Evolutionary conservation across 2,113 vertebrate species (phyloP), one percentile per base, ranked within the genome.

Genomic region (Lates calcarifer): DNA sequence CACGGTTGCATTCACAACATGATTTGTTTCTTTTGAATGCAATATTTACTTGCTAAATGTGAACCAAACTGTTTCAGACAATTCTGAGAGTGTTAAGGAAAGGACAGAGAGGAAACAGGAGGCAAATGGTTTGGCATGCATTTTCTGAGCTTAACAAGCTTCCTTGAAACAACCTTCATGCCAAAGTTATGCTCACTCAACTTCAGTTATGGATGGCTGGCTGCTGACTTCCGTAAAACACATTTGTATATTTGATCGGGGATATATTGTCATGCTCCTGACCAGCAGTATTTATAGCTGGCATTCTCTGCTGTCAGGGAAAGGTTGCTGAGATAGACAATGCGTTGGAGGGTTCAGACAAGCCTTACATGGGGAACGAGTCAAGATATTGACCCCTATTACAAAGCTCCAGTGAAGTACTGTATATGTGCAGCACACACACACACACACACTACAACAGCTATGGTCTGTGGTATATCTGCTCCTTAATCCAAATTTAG

Each of bases 231-330:
- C 87, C 83, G 87, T 88, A 85, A 90, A 93, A 86, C 76, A 92
- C 74, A 92, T 93, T 90, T 94, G 90, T 95, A 89, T 92, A 91
- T 93, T 93, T 93, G 85, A 94, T 92, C 83, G 39, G 24, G 84
- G 70, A 89, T 90, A 91, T 84, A 88, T 78, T 85, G 79, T 77
- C 79, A 77, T 81, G 87, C 84, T 90, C 67, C 78, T 76, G 64
- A 68, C 81, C 71, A 22, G 49, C 41, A 81, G 76, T 93, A 93
- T 94, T 94, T 93, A 91, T 92, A 90, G 86, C 83, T 84, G 63
- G 72, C 72, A 79, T 90, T 91, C 81, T 87, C 31, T 77, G 74
- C 87, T 93, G 92, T 90, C 89, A 93, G 82, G 29, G 67, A 91
- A 90, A 93, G 91, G 89, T 89, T 94, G 88, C 82, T 92, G 74